phyloP scores from a whole-genome alignment of 2,888 invertebrate genomes.

The Tetranychus piercei region DNA sequence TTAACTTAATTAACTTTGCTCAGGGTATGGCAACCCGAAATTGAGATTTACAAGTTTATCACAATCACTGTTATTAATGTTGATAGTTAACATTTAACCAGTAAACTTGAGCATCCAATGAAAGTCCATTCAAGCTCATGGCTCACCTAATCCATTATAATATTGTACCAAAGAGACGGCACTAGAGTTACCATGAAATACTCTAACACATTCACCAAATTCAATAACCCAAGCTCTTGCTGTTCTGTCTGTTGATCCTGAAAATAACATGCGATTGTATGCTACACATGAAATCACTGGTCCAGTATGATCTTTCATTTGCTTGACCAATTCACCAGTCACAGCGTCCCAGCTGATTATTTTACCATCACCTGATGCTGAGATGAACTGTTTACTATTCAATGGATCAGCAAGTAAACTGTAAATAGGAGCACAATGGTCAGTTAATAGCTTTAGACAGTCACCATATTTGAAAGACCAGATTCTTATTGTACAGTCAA shows the following conservation, averaged over 20 bases:
- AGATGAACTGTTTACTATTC: slow-evolving; percentile 34
- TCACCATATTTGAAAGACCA: slow-evolving; percentile 38
- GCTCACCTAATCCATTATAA: slow-evolving; percentile 36
- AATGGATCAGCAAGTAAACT: slow-evolving; percentile 35
- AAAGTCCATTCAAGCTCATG: not conserved
- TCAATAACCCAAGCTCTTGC: slow-evolving; percentile 39
- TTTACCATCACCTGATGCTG: slow-evolving; percentile 36
- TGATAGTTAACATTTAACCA: not conserved
- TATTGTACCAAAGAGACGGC: slow-evolving; percentile 36
- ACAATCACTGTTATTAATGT: not conserved
- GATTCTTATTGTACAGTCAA: slow-evolving; percentile 35
- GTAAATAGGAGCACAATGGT: slow-evolving; percentile 36
- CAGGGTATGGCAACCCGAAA: not conserved
- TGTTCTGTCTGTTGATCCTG: slow-evolving; percentile 37
- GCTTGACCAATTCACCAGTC: slow-evolving; percentile 33
- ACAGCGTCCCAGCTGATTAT: slow-evolving; percentile 36
- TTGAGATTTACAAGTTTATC: not conserved
- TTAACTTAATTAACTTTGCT: not conserved
- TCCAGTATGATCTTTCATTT: slow-evolving; percentile 35
- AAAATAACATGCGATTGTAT: slow-evolving; percentile 37
- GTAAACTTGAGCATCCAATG: not conserved
- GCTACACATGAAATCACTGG: slow-evolving; percentile 36
- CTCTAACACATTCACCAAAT: slow-evolving; percentile 37
- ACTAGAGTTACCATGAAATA: slow-evolving; percentile 36
- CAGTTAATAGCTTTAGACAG: slow-evolving; percentile 30